Conservation (phyloP, 2,888 invertebrate genomes). For the Apotomis turbidana region DNA sequence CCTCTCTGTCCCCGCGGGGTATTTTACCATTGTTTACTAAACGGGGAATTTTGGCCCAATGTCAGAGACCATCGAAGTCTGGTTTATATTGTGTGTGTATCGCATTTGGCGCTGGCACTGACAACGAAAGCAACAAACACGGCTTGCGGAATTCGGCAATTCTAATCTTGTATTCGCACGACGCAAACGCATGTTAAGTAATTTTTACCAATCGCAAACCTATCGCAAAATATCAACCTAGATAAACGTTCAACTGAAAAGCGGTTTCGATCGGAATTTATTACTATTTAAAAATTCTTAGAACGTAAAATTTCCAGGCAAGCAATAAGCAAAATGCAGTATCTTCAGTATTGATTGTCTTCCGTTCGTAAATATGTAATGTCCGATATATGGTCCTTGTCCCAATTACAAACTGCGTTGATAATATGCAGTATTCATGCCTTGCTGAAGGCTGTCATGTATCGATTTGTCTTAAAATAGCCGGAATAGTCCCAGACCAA, state of each 20-base stretch:
- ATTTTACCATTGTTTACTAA: constrained; percentile 12
- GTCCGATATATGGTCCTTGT: constrained; percentile 50
- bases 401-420: constrained; percentile 53
- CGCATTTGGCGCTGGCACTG: constrained; percentile 47
- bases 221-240: constrained; percentile 9
- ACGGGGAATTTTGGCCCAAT: constrained; percentile 29
- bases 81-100: constrained; percentile 30
- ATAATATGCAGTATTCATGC: constrained; percentile 36
- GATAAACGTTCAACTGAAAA: constrained; percentile 16
- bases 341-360: constrained; percentile 19
- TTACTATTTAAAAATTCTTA: constrained; percentile 9
- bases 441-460: constrained; percentile 34
- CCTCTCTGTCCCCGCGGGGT: constrained; percentile 18
- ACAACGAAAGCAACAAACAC: constrained; percentile 46
- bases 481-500: neutral
- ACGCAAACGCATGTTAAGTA: constrained; percentile 15
- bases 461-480: constrained; percentile 39
- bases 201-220: constrained; percentile 11
- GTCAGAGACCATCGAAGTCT: constrained; percentile 14
- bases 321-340: neutral
- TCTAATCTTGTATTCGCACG: constrained; percentile 45
- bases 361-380: constrained; percentile 33
- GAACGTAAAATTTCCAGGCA: neutral
- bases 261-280: neutral
- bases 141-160: constrained; percentile 44